phyloP scores from a whole-genome alignment of 2,113 vertebrate genomes.

The Manacus vitellinus region DNA sequence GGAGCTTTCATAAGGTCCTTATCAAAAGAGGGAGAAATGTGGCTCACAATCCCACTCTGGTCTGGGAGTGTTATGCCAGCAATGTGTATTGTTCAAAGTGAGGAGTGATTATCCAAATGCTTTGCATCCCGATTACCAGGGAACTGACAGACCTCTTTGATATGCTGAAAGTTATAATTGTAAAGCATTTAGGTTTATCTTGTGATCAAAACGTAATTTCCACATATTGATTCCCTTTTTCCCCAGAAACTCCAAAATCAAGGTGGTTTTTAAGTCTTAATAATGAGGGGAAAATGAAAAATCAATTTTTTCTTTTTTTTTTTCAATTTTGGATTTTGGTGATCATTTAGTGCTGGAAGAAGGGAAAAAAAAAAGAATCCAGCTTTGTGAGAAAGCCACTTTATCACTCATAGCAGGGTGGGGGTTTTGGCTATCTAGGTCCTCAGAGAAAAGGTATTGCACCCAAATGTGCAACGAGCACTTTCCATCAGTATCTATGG shows the following conservation, averaged over 20 bases:
- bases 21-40: not conserved
- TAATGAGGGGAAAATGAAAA: not conserved
- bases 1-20: slow-evolving; percentile 94
- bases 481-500: not conserved
- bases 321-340: not conserved
- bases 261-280: not conserved
- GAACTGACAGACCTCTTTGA: not conserved
- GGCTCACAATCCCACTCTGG: not conserved
- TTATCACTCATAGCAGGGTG: not conserved
- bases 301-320: too few relatives aligned
- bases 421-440: accelerated
- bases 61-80: not conserved
- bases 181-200: not conserved
- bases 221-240: not conserved
- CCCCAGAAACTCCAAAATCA: not conserved
- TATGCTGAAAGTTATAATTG: not conserved
- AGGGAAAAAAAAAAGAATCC: not conserved
- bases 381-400: not conserved
- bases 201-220: not conserved
- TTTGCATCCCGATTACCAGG: not conserved
- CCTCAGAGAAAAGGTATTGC: not conserved
- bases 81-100: not conserved
- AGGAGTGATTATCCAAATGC: not conserved
- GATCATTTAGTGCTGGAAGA: not conserved
- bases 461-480: not conserved